Evolutionary conservation across 2,113 vertebrate genomes (phyloP), one percentile per base, ranked within the genome.

Genomic region (Anguilla japonica): DNA sequence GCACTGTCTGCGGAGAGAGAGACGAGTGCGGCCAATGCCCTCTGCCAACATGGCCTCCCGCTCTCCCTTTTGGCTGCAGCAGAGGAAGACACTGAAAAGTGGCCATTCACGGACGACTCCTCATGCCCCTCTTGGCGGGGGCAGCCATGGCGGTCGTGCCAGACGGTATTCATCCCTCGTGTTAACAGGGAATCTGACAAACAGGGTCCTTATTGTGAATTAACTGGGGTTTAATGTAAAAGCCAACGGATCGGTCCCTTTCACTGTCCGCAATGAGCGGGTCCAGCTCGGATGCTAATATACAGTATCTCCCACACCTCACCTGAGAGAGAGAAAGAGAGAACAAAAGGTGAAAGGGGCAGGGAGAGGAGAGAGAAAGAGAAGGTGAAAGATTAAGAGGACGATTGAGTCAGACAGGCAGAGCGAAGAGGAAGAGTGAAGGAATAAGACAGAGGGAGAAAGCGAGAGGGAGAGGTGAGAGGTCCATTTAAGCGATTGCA

Each of bases 41-140:
- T 39, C 43, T 41, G n/a, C 18, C 40, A 18, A 43, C 53, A 22
- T 18, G 75, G 87, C 91, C 81, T 87, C 75, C 84, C 81, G 79
- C 88, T 85, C 87, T 78, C 79, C 91, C 88, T 87, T 63, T 81
- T 43, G 67, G 14, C 86, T 90, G 71, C 2, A 6, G 29, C 4
- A 34, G 71, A 75, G 71, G n/a, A 75, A 75, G 71, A 26, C n/a
- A 75, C 71, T 75, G 34, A 75, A 87, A 82, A 87, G 84, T 60
- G 90, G 91, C 88, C 91, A 94, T 93, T 93, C 93, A 91, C 86
- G 91, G 90, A 87, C 83, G 87, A 91, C 84, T 89, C 18, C 88
- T 89, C 87, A 57, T 8, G 11, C 20, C 84, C 53, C 82, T 43
- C 79, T 20, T 79, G 56, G 86, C 43, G 13, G 46, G 50, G 50